These are phyloP conservation scores for Cisticola juncidis DNA, from an alignment of 2,113 vertebrate species.

Conservation along the genomic window DNA sequence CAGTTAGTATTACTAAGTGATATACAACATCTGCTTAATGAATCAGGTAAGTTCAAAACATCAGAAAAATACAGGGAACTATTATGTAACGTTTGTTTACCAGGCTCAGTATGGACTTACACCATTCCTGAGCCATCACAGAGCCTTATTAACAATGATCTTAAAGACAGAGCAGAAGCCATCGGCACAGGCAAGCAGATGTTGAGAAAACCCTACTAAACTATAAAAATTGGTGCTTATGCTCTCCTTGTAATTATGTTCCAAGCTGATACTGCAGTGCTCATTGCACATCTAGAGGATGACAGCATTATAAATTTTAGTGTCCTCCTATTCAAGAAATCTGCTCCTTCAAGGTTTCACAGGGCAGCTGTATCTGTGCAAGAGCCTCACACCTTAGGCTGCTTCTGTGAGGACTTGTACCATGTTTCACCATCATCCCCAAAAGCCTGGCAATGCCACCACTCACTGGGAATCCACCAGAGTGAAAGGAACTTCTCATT, in stretches of 20 bases:
- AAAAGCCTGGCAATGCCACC: not conserved
- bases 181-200: not conserved
- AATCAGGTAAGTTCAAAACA: not conserved
- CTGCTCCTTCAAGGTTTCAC: not conserved
- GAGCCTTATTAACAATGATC: not conserved
- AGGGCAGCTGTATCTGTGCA: not conserved
- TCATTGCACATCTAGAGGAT: not conserved
- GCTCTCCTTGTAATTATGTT: not conserved
- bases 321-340: not conserved
- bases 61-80: not conserved
- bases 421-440: not conserved
- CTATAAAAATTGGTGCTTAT: not conserved
- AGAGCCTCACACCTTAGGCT: not conserved
- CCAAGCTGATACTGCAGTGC: not conserved
- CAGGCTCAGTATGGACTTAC: not conserved
- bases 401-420: not conserved
- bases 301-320: not conserved
- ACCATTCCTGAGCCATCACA: not conserved
- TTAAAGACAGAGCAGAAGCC: not conserved
- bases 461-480: not conserved
- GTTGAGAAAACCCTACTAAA: not conserved
- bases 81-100: not conserved
- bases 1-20: not conserved
- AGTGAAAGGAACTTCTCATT: not conserved
- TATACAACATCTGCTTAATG: not conserved